Base-by-base conservation (phyloP, 2,888 invertebrate genomes). In the Ectemnius lituratus region DNA sequence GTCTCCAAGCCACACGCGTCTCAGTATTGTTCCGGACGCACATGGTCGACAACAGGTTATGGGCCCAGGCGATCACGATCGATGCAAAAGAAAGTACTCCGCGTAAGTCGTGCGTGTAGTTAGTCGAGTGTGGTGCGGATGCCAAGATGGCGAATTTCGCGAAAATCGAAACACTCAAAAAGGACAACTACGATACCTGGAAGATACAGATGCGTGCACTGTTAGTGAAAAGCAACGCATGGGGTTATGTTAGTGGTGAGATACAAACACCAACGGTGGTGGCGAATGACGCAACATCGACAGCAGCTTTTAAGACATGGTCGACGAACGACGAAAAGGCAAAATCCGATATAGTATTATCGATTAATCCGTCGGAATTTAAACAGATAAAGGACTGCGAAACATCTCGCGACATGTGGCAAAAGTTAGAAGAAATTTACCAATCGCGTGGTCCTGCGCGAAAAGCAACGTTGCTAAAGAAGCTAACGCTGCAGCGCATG, bases 381-480 rank as follows among this genome's bases (percentile, higher is more conserved):
- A 85, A 85, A 46, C 76, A 83, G 47, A 66, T 84, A 11, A 83
- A 83, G 47, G 72, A 74, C 27, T 81, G 81, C 56, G 58, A 56
- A 2, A 89, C 88, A 1, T 83, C 90, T 1, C 82, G 81, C 5
- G 85, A 87, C 14, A 78, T 90, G 20, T 91, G 91, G 91, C 16
- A 76, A 2, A 90, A 85, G 70, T 78, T 91, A 20, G 71, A 89
- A 62, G 45, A 60, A 2, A 88, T 88, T 18, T 89, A 88, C 62
- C 85, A 89, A 75, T 90, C 89, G n/a, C 84, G 82, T 58, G 90
- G 90, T 4, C 90, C 90, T 0, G 89, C 90, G 0, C 75, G 88
- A 49, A 91, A 91, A 70, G 91, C 90, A 0, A 90, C 87, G 3
- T 72, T 91, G 4, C 70, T 91, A 14, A 91, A 91, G 63, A 81